These are phyloP conservation scores for Coptodon rendalli DNA, from an alignment of 2,113 vertebrate genomes.

Conservation along the genomic window DNA sequence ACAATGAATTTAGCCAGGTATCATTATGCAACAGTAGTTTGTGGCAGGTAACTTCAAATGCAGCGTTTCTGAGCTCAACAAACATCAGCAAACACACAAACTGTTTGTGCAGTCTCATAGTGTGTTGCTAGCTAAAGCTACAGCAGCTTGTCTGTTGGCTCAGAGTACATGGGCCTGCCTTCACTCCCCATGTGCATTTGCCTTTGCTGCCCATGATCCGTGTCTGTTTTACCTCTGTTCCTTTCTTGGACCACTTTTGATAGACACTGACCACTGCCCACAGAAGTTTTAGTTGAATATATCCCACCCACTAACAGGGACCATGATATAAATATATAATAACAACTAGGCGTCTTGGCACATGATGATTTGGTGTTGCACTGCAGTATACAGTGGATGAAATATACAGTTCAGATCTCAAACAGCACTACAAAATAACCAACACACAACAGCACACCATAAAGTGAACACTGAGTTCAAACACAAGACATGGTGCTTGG, in stretches of 20 bases:
- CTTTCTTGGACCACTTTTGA: not conserved
- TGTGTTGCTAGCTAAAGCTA: not conserved
- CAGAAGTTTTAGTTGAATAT: not conserved
- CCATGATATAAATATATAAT: not conserved
- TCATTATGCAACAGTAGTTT: not conserved
- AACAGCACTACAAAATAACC: not conserved
- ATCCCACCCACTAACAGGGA: not conserved
- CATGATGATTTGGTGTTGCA: not conserved
- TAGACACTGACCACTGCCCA: not conserved
- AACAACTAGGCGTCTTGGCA: not conserved
- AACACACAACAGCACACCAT: not conserved
- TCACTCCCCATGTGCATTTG: not conserved
- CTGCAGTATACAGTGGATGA: not conserved
- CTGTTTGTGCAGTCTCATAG: not conserved
- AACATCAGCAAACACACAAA: not conserved
- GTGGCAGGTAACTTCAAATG: not conserved
- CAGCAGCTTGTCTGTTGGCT: not conserved
- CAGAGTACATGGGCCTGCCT: not conserved
- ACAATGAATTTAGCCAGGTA: not conserved
- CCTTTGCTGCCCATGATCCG: not conserved
- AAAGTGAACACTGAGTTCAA: not conserved
- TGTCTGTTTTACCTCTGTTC: fast-evolving
- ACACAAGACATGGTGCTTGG: not conserved
- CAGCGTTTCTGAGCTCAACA: not conserved
- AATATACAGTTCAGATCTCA: not conserved